Conservation (phyloP, 2,888 invertebrate species). For the Leptura quadrifasciata region DNA sequence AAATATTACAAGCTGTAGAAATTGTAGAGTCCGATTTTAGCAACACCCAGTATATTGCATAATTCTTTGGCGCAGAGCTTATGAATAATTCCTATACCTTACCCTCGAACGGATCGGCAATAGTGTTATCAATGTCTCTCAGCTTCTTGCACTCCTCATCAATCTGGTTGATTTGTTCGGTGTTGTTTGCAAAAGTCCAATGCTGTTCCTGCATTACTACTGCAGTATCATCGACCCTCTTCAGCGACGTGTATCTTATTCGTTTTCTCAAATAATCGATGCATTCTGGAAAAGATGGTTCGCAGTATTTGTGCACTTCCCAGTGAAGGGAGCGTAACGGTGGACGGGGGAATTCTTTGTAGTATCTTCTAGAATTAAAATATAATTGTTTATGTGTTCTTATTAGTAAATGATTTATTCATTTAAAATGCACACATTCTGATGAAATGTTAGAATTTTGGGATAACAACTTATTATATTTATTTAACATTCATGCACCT, state of each 20-base stretch:
- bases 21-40: no score
- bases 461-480: no score
- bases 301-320: slow-evolving; percentile 78
- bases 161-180: slow-evolving; percentile 70
- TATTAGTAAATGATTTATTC: no score
- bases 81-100: slow-evolving; percentile 29
- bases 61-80: background rate
- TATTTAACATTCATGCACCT: no score
- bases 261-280: slow-evolving; percentile 75
- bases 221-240: slow-evolving; percentile 75
- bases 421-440: no score
- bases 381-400: background rate
- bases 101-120: slow-evolving; percentile 76
- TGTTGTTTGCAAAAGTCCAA: slow-evolving; percentile 71
- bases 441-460: no score
- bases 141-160: slow-evolving; percentile 75
- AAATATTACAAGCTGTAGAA: no score
- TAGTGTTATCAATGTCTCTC: slow-evolving; percentile 72
- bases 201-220: slow-evolving; percentile 73
- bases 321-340: slow-evolving; percentile 78
- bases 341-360: slow-evolving; percentile 76
- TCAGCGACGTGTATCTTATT: slow-evolving; percentile 66
- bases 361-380: slow-evolving; percentile 64
- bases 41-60: no score
- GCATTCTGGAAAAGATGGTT: slow-evolving; percentile 76